A percentile compares a stretch with the other conserved stretches of the same genome.
These are phyloP conservation scores for Cichlasoma orientale DNA, from an alignment of 2,797 vertebrate genomes.

Conservation along the genomic window DNA sequence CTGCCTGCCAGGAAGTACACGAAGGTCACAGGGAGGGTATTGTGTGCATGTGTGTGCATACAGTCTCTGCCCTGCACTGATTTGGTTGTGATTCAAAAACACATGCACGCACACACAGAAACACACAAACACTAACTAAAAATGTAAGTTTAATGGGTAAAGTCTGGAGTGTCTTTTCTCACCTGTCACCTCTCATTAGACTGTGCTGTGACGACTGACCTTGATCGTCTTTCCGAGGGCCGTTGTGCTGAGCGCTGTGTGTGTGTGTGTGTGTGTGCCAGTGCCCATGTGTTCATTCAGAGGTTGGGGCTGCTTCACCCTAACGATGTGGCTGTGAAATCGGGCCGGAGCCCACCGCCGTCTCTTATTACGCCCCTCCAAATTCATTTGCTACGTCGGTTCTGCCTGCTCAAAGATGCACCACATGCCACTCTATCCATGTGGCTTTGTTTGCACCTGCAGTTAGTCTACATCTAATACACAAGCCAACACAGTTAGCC, in stretches of 20 bases:
- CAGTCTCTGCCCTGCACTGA: conserved; percentile 22
- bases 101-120: conserved; percentile 9
- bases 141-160: conserved; percentile 77
- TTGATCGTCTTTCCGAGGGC: conserved; percentile 77
- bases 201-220: conserved; percentile 75
- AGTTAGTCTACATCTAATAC: conserved; percentile 58
- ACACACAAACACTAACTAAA: conserved; percentile 57
- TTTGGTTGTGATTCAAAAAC: conserved; percentile 48
- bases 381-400: conserved; percentile 84
- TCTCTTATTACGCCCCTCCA: conserved; percentile 82
- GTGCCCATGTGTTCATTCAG: conserved; percentile 52
- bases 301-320: conserved; percentile 63
- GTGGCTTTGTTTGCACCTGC: conserved; percentile 64
- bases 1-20: conserved; percentile 63
- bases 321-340: conserved; percentile 86
- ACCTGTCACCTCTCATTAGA: conserved; percentile 86
- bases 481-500: conserved; percentile 27
- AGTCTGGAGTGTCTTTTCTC: conserved; percentile 77
- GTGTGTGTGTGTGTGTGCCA: conserved; percentile 34
- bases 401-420: conserved; percentile 77
- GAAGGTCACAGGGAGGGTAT: conserved; percentile 67
- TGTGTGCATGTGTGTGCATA: conserved; percentile 22
- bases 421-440: conserved; percentile 54
- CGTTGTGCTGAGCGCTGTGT: conserved; percentile 38
- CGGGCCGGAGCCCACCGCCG: conserved; percentile 74